phyloP scores from a whole-genome alignment of 1,140 invertebrate species.

The Saccostrea echinata region DNA sequence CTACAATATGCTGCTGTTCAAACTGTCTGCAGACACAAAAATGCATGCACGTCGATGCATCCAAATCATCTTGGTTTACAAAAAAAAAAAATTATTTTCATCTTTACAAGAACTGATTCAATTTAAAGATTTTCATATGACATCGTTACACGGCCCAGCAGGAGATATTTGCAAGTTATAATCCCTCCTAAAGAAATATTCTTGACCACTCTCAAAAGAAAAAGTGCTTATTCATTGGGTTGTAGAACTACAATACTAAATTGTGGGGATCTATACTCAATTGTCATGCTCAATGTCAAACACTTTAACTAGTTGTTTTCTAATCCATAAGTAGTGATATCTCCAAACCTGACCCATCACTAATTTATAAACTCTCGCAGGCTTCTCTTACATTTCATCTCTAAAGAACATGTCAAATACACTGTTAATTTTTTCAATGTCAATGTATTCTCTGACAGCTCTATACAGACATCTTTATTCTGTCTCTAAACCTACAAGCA shows the following conservation, averaged over 20 bases:
- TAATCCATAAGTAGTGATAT: neutral
- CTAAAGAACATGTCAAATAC: neutral
- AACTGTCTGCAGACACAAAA: constrained; percentile 7
- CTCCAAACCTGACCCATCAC: neutral
- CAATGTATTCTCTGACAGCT: neutral
- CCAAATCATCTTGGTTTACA: neutral
- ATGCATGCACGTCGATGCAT: constrained; percentile 14
- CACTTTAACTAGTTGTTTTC: neutral
- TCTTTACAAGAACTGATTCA: neutral
- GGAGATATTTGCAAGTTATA: neutral
- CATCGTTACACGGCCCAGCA: neutral
- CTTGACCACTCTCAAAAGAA: neutral
- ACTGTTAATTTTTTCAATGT: neutral
- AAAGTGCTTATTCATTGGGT: constrained; percentile 25
- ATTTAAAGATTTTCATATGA: constrained; percentile 11
- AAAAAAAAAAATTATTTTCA: no score
- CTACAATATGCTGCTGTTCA: constrained; percentile 20
- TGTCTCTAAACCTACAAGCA: no score
- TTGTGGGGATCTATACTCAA: constrained; percentile 28
- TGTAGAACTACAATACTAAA: neutral
- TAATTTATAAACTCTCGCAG: neutral
- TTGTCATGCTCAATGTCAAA: constrained; percentile 2
- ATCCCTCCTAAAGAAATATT: neutral
- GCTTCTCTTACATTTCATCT: neutral
- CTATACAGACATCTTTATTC: no score